A percentile compares a stretch with the other conserved stretches of the same genome.
These are phyloP conservation scores for Battus philenor DNA, from an alignment of 1,140 invertebrate genomes.

Conservation along the genomic window DNA sequence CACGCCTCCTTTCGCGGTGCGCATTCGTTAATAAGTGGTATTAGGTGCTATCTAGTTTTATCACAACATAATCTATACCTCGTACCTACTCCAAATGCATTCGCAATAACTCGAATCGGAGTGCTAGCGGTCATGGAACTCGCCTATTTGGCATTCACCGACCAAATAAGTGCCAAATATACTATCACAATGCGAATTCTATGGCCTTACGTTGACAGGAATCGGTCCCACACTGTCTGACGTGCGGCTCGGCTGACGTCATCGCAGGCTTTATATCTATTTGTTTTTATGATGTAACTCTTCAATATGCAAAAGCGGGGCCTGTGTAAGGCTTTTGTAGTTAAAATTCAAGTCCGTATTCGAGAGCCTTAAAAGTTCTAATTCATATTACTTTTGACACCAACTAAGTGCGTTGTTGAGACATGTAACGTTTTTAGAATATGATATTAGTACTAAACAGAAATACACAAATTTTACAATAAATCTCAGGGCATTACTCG, in stretches of 20 bases:
- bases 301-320: conserved; percentile 18
- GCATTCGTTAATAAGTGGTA: conserved; percentile 21
- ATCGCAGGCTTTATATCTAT: conserved; percentile 6
- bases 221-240: conserved; percentile 51
- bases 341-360: conserved; percentile 9
- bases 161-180: conserved; percentile 63
- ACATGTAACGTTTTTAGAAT: too few relatives aligned
- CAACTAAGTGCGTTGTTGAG: too few relatives aligned
- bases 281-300: conserved; percentile 14
- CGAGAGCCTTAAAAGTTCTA: conserved; percentile 8
- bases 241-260: conserved; percentile 29
- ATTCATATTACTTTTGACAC: conserved; percentile 11
- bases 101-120: conserved; percentile 27
- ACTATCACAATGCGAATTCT: conserved; percentile 68
- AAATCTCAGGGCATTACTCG: too few relatives aligned
- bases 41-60: conserved; percentile 27
- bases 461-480: too few relatives aligned
- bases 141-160: conserved; percentile 65
- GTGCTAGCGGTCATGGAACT: conserved; percentile 61
- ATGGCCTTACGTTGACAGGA: conserved; percentile 33
- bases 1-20: conserved; percentile 15
- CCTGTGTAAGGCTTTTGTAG: neutral
- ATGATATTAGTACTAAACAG: too few relatives aligned
- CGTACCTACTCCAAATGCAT: conserved; percentile 26
- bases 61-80: conserved; percentile 24